Conservation (phyloP, 2,888 invertebrate species). For the Eubasilissa splendida region DNA sequence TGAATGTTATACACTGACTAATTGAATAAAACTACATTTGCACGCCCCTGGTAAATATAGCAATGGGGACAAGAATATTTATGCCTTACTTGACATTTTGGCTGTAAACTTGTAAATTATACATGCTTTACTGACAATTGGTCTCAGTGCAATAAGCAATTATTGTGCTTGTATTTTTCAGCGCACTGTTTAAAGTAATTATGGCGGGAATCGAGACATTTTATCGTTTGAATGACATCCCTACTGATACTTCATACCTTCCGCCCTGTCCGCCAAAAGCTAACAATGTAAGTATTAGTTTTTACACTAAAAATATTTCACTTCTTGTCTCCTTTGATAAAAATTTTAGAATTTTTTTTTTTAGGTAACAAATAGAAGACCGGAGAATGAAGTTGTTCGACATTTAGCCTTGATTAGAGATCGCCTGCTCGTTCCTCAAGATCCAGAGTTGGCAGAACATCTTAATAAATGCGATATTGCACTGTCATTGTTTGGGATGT, state of each 20-base stretch:
- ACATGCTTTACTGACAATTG: too few relatives aligned
- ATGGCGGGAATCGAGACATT: conserved; percentile 78
- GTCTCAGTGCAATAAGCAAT: neutral
- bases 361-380: conserved; percentile 34
- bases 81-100: too few relatives aligned
- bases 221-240: conserved; percentile 75
- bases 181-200: conserved; percentile 76
- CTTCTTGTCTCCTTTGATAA: neutral
- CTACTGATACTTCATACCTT: conserved; percentile 67
- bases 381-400: conserved; percentile 74
- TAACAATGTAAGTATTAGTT: conserved; percentile 60
- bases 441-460: conserved; percentile 69
- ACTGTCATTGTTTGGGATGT: conserved; percentile 91
- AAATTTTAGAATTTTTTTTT: conserved; percentile 1
- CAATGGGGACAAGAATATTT: too few relatives aligned
- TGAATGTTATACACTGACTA: too few relatives aligned
- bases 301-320: neutral
- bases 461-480: conserved; percentile 82
- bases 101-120: too few relatives aligned
- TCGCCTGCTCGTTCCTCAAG: conserved; percentile 76
- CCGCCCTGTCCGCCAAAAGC: conserved; percentile 59
- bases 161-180: conserved; percentile 61
- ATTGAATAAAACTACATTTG: too few relatives aligned
- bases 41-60: too few relatives aligned
- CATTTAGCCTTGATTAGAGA: conserved; percentile 76